Evolutionary conservation across 30 jellyfish, hydroid and myxozoan genomes (phyloP).

Genomic region (Cassiopea xamachana): DNA sequence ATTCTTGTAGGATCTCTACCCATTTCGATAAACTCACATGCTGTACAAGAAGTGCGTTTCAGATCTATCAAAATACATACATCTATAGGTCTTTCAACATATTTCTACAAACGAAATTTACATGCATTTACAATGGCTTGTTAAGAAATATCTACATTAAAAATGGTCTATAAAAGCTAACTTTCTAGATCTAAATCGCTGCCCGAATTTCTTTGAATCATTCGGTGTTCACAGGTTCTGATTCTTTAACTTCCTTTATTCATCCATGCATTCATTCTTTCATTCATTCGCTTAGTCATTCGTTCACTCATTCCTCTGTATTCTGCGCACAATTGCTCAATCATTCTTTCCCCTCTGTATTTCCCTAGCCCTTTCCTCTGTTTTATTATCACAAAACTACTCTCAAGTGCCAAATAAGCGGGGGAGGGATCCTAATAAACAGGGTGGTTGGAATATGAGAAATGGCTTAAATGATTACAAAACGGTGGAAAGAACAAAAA

Average conservation of each 20-base stretch:
- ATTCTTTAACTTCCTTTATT: neutral
- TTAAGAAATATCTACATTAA: constrained; percentile 4
- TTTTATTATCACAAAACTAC: too few species aligned
- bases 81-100: constrained; percentile 10
- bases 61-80: constrained; percentile 9
- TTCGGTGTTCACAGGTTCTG: neutral
- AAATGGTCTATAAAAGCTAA: constrained; percentile 3
- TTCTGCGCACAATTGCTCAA: too few species aligned
- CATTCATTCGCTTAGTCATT: neutral
- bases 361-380: too few species aligned
- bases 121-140: constrained; percentile 21
- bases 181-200: neutral
- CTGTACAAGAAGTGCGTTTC: neutral
- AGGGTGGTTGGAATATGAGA: too few species aligned
- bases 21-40: neutral
- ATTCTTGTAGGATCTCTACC: neutral
- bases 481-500: too few species aligned
- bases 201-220: neutral
- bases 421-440: too few species aligned
- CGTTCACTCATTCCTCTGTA: too few species aligned
- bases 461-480: too few species aligned
- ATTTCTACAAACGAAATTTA: constrained; percentile 29
- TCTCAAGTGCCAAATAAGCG: too few species aligned
- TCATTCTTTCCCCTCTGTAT: too few species aligned
- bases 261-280: neutral